Base-by-base conservation (phyloP, 2,888 invertebrate genomes). In the Eupithecia dodoneata region DNA sequence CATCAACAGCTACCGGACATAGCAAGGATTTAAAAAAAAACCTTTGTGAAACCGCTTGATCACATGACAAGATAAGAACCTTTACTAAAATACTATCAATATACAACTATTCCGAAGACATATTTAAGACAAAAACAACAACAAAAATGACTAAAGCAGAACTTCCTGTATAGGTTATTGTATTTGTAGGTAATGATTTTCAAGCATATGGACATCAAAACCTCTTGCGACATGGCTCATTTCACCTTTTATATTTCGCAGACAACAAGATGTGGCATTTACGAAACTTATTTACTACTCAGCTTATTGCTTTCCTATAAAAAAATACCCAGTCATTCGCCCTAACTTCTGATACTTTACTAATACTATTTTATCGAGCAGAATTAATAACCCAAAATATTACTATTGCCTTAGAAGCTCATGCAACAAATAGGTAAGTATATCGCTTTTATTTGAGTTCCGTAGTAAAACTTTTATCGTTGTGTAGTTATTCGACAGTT, bases 351-450 rank as follows among this genome's bases (percentile, higher is more conserved):
- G 81, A 86, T 82, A 85, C 81, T 83, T 83, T 79, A 83, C 87
- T 86, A 85, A 85, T 90, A 89, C 84, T 86, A 90, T 80, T 93
- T 93, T 94, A 94, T 94, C 88, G 93, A 89, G 92, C 89, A 88
- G 92, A 93, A 94, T 93, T 93, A 94, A 93, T 90, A 92, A 89
- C 91, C 87, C 87, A 85, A 89, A 87, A 88, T 91, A 92, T 89
- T 87, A 89, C 86, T 80, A 87, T 88, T 87, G 87, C 88, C 85
- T 86, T 89, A 87, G 87, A 90, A 93, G 90, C 91, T 92, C 88
- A 89, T 89, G 88, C 87, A 90, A 91, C 90, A 90, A 91, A 93
- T 93, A 63, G 63, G 30, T 63, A 30, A 10, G 92, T 92, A 93
- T 89, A 93, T 92, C 89, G 89, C 91, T 92, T 92, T 93, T 93